Conservation (phyloP, 2,113 vertebrate genomes). For the Hippolais icterina region DNA sequence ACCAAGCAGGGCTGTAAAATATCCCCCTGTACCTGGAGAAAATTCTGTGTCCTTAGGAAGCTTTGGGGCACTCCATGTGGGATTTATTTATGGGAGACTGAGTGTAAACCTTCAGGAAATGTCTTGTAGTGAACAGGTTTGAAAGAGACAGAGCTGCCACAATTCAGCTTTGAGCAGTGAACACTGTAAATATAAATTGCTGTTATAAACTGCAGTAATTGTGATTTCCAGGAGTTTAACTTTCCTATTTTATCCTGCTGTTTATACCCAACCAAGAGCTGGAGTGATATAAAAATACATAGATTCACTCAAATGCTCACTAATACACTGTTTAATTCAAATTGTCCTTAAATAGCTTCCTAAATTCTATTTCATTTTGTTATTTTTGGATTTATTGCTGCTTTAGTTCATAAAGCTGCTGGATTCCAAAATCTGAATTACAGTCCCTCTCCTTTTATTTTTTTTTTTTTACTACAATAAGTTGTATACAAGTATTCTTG, state of each 20-base stretch:
- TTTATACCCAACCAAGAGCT: not conserved
- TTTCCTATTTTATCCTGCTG: constrained; percentile 4
- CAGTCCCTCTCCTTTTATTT: not conserved
- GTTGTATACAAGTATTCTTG: constrained; percentile 56
- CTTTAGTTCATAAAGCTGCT: constrained; percentile 38
- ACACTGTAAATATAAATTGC: constrained; percentile 3
- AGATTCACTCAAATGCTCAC: not conserved
- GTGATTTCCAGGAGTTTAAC: constrained; percentile 40
- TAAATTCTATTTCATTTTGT: constrained; percentile 19
- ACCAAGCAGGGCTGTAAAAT: not conserved
- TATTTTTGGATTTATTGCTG: constrained; percentile 52
- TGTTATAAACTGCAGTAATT: not conserved
- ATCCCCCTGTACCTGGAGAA: not conserved
- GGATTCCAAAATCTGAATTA: constrained; percentile 44
- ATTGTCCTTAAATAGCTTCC: constrained; percentile 41
- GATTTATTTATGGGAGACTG: not conserved
- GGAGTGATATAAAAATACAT: not conserved
- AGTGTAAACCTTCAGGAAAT: not conserved
- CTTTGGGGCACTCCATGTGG: not conserved
- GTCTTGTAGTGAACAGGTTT: not conserved
- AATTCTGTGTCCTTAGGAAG: not conserved
- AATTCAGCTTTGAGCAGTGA: not conserved
- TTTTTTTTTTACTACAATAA: constrained; percentile 25
- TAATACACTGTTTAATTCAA: constrained; percentile 51
- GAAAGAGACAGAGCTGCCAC: not conserved